These are phyloP conservation scores for Neoitamus cyanurus DNA, from an alignment of 2,888 invertebrate species.

Conservation along the genomic window DNA sequence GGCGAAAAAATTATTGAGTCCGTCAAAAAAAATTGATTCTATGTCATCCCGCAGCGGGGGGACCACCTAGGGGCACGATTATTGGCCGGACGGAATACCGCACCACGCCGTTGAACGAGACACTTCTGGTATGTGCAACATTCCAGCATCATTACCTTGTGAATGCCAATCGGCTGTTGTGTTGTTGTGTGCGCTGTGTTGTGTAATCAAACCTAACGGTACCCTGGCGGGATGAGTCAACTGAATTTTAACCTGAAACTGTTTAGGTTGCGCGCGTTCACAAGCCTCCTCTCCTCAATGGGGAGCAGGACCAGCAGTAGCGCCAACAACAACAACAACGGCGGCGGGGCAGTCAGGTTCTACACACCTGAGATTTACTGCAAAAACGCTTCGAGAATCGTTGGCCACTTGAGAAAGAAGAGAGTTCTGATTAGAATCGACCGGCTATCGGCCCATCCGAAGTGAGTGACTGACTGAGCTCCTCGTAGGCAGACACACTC, in stretches of 20 bases:
- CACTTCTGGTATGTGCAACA: background rate
- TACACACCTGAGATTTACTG: slow-evolving; percentile 27
- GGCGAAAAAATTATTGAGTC: slow-evolving; percentile 32
- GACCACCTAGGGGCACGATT: background rate
- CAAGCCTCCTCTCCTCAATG: slow-evolving; percentile 30
- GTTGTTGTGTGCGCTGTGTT: slow-evolving; percentile 37
- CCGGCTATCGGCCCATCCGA: slow-evolving; percentile 3
- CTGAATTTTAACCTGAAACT: slow-evolving; percentile 45
- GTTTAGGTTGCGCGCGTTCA: background rate
- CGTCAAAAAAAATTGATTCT: slow-evolving; percentile 38
- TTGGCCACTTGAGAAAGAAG: slow-evolving; percentile 3
- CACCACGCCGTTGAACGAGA: background rate
- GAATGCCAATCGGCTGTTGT: slow-evolving; percentile 43
- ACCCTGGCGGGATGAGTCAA: slow-evolving; percentile 50
- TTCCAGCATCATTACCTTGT: slow-evolving; percentile 33
- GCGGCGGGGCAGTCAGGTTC: background rate
- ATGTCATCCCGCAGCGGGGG: slow-evolving; percentile 29
- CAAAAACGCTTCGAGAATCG: slow-evolving; percentile 1
- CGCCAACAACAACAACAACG: background rate
- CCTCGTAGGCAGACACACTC: slow-evolving; percentile 30
- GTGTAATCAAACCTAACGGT: slow-evolving; percentile 50
- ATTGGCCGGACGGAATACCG: background rate
- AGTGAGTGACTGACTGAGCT: background rate
- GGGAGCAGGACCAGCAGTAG: background rate
- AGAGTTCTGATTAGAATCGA: slow-evolving; percentile 43